Base-by-base conservation (phyloP, 2,113 vertebrate genomes). In the Forbesichthys papilliferus region DNA sequence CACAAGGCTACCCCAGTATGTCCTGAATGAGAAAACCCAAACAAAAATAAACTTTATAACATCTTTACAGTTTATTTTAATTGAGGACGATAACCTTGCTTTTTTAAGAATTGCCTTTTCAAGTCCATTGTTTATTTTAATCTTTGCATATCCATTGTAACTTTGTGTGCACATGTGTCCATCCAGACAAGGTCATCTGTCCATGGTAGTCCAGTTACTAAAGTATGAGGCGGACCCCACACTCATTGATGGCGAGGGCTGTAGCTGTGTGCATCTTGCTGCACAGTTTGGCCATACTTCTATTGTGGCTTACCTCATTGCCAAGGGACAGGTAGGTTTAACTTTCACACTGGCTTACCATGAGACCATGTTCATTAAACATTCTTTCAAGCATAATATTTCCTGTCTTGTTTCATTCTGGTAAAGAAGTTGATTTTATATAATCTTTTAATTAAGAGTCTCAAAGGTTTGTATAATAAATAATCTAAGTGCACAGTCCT, bases 201-300 rank as follows among this genome's bases (percentile, higher is more conserved):
- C 98, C 81, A 99, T 99, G 98, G 98, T 99, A 90, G 97, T 98
- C 69, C 98, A 99, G 87, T 93, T 99, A 82, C 95, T 98, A 95
- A 99, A 99, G 83, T 98, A 96, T 1, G 96, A 96, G 4, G 95
- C 97, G 42, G 97, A 99, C 86, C 98, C 98, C 1, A 98, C 97
- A 47, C 91, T 99, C 84, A 98, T 99, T 69, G 98, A 99, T 61
- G 98, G 98, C 56, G 97, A 99, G 91, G 98, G 98, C 75, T 99
- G 98, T 90, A 99, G 96, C 93, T 98, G 98, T 77, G 95, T 96
- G 80, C 98, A 99, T 77, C 88, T 99, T 86, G 98, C 98, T 42
- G 97, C 98, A 61, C 98, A 99, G 93, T 99, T 99, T 48, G 97
- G 97, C 88, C 98, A 99, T 91, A 99, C 98, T 68, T 99, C 97